Conservation (phyloP, 1,140 invertebrate genomes). For the Lepidurus packardi region DNA sequence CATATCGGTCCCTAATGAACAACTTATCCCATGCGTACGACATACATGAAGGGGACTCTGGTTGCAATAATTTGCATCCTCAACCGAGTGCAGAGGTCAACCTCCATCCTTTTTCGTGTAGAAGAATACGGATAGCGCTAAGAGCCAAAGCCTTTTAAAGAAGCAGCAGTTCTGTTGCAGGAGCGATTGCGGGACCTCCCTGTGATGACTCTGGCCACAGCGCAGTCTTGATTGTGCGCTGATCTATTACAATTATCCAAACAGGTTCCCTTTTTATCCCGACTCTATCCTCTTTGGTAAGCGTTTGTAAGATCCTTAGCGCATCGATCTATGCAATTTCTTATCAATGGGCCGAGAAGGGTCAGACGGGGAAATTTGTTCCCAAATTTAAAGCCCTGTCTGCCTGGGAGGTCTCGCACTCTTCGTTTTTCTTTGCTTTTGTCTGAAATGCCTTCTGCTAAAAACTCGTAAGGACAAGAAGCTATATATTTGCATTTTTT, state of each 20-base stretch:
- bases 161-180: background rate
- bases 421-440: conserved; percentile 14
- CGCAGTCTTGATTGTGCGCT: conserved; percentile 1
- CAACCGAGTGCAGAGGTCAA: background rate
- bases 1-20: background rate
- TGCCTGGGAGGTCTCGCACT: conserved; percentile 13
- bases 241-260: conserved; percentile 22
- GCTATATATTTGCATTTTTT: conserved; percentile 5
- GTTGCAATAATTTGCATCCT: conserved; percentile 15
- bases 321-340: background rate
- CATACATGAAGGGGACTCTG: background rate
- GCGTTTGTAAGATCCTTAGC: background rate
- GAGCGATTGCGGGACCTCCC: conserved; percentile 15
- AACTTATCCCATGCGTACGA: background rate
- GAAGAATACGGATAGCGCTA: background rate
- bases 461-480: background rate
- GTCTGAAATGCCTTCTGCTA: conserved; percentile 5
- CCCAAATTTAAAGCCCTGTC: conserved; percentile 5
- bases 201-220: background rate
- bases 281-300: background rate
- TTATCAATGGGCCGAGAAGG: conserved; percentile 3
- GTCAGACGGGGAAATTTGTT: conserved; percentile 19
- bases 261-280: background rate
- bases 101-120: conserved; percentile 1
- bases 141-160: background rate